Percentiles rank a stretch among this genome's conserved stretches.
Evolutionary conservation across 1,140 invertebrate genomes (phyloP).

Genomic region (Cyclina sinensis): DNA sequence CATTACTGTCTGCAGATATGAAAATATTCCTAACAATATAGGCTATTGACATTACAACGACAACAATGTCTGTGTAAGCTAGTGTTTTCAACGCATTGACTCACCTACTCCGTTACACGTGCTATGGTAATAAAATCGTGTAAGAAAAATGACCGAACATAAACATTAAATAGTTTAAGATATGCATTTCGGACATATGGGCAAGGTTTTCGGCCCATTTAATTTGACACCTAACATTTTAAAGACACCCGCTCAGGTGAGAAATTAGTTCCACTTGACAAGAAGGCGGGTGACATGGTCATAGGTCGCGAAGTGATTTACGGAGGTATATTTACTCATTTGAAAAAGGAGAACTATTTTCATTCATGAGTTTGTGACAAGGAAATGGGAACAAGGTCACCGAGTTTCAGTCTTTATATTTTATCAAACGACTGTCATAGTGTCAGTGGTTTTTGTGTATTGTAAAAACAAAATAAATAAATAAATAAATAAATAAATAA

Average conservation of each 20-base stretch:
- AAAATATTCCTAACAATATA: no score
- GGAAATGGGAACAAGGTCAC: neutral
- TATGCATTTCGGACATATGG: neutral
- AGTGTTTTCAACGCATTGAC: no score
- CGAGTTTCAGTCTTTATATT: neutral
- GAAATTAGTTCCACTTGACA: conserved; percentile 19
- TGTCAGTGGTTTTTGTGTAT: neutral
- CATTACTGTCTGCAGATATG: no score
- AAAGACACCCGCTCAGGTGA: neutral
- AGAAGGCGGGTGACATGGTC: neutral
- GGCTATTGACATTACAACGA: no score
- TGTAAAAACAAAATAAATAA: no score
- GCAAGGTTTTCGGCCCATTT: neutral
- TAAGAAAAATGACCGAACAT: no score
- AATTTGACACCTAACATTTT: neutral
- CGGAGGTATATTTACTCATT: conserved; percentile 3
- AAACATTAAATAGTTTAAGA: no score
- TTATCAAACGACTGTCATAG: neutral
- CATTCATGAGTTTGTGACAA: conserved; percentile 11
- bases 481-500: no score
- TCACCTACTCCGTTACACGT: no score
- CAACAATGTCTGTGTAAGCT: no score
- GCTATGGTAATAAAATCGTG: no score
- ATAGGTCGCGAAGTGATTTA: conserved; percentile 6
- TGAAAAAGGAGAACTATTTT: neutral